Evolutionary conservation across 2,113 vertebrate genomes (phyloP), one percentile per base, ranked within the genome.

Genomic region (Pygathrix nemaeus): DNA sequence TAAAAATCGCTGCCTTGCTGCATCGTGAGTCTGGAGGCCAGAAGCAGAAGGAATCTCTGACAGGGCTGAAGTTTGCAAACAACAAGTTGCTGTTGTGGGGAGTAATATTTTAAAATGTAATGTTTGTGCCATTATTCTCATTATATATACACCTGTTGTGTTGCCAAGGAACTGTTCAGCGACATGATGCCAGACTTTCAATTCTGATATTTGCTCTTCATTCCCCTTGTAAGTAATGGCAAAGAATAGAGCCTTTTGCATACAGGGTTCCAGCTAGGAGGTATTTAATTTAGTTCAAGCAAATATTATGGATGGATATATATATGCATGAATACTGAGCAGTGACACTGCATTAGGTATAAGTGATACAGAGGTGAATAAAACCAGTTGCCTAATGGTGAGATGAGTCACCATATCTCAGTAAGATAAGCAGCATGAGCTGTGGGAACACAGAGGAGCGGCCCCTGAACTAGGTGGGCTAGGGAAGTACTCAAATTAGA

Each of bases 41-140:
- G 52, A 82, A 94, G 55, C 10, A 96, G 52, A 88, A 90, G 38
- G 55, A 91, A 89, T 79, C 30, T 85, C 30, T 94, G 55, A 89
- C 18, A 79, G 48, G 38, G 20, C 21, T 91, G 45, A 91, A 20
- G 70, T 96, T 96, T 94, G 32, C 96, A 95, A 97, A 85, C 20
- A 66, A 80, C 20, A 66, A 76, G 2, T 82, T 91, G 23, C 18
- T 96, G 25, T 94, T 97, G 32, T 86, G 38, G 32, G 52, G 17
- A 83, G 45, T 95, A 55, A 97, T 97, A n/a, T 88, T 96, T 98
- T 98, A 95, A 78, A 85, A 82, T 97, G 6, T 93, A 32, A 75
- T 64, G 84, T 80, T 84, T 91, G 52, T 86, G 35, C 13, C 98
- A 21, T 96, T 97, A 93, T 86, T 95, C 64, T 92, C 64, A 18